Percentiles rank a stretch among this genome's conserved stretches.
phyloP scores from a whole-genome alignment of 2,888 invertebrate species.

The Carcina quercana region DNA sequence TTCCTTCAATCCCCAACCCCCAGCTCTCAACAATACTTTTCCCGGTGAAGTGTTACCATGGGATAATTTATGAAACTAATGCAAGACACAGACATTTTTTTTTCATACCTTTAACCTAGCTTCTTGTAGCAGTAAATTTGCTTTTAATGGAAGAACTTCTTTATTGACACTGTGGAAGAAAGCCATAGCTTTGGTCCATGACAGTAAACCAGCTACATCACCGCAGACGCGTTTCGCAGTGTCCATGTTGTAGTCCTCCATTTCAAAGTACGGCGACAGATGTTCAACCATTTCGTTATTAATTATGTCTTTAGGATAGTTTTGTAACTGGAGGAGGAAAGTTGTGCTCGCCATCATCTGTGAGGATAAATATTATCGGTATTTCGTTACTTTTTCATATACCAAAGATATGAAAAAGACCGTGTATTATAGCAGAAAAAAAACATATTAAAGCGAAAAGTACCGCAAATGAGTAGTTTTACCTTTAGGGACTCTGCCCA shows the following conservation, averaged over 20 bases:
- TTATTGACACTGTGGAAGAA: constrained; percentile 97
- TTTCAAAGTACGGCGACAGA: constrained; percentile 91
- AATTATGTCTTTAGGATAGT: constrained; percentile 96
- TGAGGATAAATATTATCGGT: background rate
- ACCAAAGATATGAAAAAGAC: background rate
- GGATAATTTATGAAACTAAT: too few relatives aligned
- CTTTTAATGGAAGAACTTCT: constrained; percentile 95
- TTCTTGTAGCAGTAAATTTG: constrained; percentile 93
- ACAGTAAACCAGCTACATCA: constrained; percentile 94
- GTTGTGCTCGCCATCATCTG: constrained; percentile 97
- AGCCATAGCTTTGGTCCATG: constrained; percentile 97
- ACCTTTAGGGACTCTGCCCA: constrained; percentile 97
- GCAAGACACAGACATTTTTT: too few relatives aligned
- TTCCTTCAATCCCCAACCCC: too few relatives aligned
- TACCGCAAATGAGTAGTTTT: too few relatives aligned
- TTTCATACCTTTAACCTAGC: constrained; percentile 84
- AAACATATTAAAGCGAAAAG: too few relatives aligned
- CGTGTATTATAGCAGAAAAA: too few relatives aligned
- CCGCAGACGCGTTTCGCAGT: constrained; percentile 96
- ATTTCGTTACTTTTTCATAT: background rate
- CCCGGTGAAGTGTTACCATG: too few relatives aligned
- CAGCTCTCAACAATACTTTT: too few relatives aligned
- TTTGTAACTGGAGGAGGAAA: constrained; percentile 92
- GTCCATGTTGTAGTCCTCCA: constrained; percentile 98
- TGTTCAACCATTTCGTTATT: constrained; percentile 98